A percentile compares a stretch with the other conserved stretches of the same genome.
Evolutionary conservation across 2,113 vertebrate species (phyloP).

Genomic region (Notiomystis cincta): DNA sequence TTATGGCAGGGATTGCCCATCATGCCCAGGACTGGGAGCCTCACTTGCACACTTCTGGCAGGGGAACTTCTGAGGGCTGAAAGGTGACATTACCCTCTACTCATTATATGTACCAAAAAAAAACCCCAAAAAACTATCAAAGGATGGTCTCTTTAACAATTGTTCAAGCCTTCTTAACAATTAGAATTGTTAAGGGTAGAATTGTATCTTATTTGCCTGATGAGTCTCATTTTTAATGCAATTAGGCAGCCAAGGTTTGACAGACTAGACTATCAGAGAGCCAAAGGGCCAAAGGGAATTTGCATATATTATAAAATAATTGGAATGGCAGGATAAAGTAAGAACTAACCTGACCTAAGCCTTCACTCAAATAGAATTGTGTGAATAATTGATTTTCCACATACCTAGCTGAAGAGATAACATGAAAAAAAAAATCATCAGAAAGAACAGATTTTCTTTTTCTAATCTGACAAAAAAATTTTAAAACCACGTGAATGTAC

Average conservation of each 20-base stretch:
- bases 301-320: constrained; percentile 63
- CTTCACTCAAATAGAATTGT: constrained; percentile 20
- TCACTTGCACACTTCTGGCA: background rate
- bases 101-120: background rate
- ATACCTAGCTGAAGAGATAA: background rate
- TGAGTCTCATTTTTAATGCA: constrained; percentile 50
- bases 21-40: background rate
- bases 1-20: background rate
- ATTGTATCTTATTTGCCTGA: constrained; percentile 25
- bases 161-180: background rate
- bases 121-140: background rate
- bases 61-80: background rate
- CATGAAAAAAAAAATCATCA: background rate
- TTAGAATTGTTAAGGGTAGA: background rate
- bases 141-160: background rate
- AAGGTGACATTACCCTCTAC: background rate
- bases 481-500: background rate
- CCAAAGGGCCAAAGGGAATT: constrained; percentile 55
- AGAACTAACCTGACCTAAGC: constrained; percentile 39
- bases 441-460: background rate
- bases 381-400: constrained; percentile 54
- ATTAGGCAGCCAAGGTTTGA: constrained; percentile 55
- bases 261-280: constrained; percentile 23
- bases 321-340: constrained; percentile 16
- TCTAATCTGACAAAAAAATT: background rate